These are phyloP conservation scores for Polyploca ridens DNA, from an alignment of 2,888 invertebrate genomes.

Conservation along the genomic window DNA sequence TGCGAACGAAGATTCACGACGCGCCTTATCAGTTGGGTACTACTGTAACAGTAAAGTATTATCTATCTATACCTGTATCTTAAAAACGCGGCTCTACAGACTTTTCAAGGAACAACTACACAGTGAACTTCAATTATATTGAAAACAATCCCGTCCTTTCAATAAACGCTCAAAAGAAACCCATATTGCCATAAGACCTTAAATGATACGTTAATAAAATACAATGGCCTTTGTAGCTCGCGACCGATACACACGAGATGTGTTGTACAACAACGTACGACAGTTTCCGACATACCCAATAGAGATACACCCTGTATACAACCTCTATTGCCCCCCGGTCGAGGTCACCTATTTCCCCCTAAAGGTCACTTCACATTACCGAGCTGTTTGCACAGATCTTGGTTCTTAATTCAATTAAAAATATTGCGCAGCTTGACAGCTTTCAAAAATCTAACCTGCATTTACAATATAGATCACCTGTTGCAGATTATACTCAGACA, in stretches of 20 bases:
- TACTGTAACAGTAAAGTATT: no score
- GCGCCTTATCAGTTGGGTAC: no score
- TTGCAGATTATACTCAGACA: neutral
- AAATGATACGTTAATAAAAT: neutral
- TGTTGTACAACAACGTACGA: neutral
- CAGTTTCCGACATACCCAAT: conserved; percentile 5
- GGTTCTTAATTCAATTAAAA: neutral
- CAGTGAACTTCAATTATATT: neutral
- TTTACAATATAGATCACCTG: neutral
- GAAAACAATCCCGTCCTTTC: neutral
- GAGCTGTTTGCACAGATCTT: neutral
- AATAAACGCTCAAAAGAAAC: neutral
- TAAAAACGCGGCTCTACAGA: no score
- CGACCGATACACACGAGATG: neutral
- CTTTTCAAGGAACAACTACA: no score
- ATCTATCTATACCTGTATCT: no score
- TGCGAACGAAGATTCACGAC: no score
- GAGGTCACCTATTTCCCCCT: neutral
- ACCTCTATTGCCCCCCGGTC: neutral
- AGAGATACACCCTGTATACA: neutral
- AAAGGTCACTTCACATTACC: conserved; percentile 1
- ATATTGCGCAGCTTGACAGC: neutral
- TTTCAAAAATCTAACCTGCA: no score
- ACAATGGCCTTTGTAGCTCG: conserved; percentile 1
- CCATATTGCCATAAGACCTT: neutral